These are phyloP conservation scores for Pipistrellus nathusii DNA, from an alignment of 2,797 vertebrate species.

Conservation along the genomic window DNA sequence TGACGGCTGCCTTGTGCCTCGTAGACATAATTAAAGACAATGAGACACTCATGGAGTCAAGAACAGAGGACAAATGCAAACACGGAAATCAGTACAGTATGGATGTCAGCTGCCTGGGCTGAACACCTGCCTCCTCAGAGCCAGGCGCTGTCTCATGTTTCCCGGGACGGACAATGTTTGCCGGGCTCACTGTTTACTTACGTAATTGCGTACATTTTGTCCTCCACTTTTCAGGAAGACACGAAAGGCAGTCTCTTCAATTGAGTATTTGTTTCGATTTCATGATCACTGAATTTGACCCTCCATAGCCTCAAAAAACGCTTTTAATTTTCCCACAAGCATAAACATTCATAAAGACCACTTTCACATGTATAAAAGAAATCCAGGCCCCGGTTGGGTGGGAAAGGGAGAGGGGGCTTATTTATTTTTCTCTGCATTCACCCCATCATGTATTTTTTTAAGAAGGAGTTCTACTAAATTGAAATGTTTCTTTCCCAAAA, in stretches of 20 bases:
- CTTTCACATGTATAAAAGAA: background rate
- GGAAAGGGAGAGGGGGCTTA: background rate
- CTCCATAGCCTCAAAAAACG: background rate
- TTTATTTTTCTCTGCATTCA: background rate
- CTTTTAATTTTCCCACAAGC: background rate
- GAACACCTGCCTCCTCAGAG: constrained; percentile 85
- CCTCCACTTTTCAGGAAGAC: constrained; percentile 44
- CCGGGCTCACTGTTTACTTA: constrained; percentile 52
- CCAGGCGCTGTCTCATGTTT: constrained; percentile 72
- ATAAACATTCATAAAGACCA: background rate
- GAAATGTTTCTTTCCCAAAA: background rate
- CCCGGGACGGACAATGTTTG: constrained; percentile 29
- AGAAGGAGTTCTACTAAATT: background rate
- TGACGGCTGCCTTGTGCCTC: constrained; percentile 89
- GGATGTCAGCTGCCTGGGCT: constrained; percentile 81
- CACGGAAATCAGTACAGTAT: constrained; percentile 77
- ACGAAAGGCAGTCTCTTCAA: constrained; percentile 20
- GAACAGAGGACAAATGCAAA: constrained; percentile 87
- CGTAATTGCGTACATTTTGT: constrained; percentile 39
- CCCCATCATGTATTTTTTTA: background rate
- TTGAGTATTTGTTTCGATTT: background rate
- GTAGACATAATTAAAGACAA: constrained; percentile 90
- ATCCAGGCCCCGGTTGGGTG: background rate
- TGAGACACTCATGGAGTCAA: constrained; percentile 85
- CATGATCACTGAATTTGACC: background rate